Conservation (phyloP, 2,888 invertebrate genomes). For the Agonopterix heracliana region DNA sequence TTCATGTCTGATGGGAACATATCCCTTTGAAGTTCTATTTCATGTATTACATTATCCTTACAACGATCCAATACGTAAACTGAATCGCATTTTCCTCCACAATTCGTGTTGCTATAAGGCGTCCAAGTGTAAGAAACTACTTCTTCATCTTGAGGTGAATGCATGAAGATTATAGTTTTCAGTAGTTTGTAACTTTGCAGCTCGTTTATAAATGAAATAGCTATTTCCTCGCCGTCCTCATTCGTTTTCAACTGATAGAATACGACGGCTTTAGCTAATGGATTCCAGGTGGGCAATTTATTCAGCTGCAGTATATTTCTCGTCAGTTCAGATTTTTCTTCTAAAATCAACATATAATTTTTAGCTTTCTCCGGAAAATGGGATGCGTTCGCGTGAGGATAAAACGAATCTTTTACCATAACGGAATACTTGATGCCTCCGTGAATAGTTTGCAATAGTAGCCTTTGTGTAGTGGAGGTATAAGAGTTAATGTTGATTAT, state of each 20-base stretch:
- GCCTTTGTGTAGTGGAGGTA: slow-evolving; percentile 50
- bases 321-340: slow-evolving; percentile 60
- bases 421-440: slow-evolving; percentile 64
- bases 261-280: slow-evolving; percentile 65
- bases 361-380: slow-evolving; percentile 73
- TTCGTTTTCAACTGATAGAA: slow-evolving; percentile 50
- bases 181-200: slow-evolving; percentile 54
- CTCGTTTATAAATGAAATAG: slow-evolving; percentile 58
- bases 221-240: slow-evolving; percentile 39
- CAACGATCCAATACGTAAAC: slow-evolving; percentile 62
- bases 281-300: slow-evolving; percentile 70
- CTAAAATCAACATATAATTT: slow-evolving; percentile 72
- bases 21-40: slow-evolving; percentile 42
- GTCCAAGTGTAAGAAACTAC: slow-evolving; percentile 63
- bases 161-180: slow-evolving; percentile 58
- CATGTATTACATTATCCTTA: slow-evolving; percentile 37
- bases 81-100: slow-evolving; percentile 54
- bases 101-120: slow-evolving; percentile 60
- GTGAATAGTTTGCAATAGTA: slow-evolving; percentile 62
- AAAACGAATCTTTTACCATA: slow-evolving; percentile 71
- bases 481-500: slow-evolving; percentile 69
- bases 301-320: slow-evolving; percentile 65
- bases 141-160: slow-evolving; percentile 39
- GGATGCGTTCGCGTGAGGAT: slow-evolving; percentile 66
- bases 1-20: slow-evolving; percentile 60